These are phyloP conservation scores for Toxostoma redivivum DNA, from an alignment of 2,113 vertebrate species.

Conservation along the genomic window DNA sequence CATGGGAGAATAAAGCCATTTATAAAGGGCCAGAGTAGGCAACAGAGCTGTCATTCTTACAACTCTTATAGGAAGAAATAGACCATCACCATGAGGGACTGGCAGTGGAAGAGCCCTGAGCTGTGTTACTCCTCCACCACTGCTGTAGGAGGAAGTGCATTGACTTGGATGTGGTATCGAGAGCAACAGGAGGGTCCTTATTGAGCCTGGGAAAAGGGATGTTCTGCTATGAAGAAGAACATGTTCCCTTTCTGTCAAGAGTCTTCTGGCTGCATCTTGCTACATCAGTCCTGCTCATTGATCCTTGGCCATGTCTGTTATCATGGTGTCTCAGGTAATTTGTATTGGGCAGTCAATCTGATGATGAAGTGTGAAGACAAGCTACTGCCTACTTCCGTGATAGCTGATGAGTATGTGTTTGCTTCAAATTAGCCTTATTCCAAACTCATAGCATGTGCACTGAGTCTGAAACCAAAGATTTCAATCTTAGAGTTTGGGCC, in stretches of 20 bases:
- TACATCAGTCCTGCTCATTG: not conserved
- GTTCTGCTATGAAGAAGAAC: not conserved
- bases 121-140: fast-evolving
- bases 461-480: not conserved
- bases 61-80: not conserved
- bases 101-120: not conserved
- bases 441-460: not conserved
- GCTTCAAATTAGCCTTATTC: not conserved
- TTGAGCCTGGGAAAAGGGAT: not conserved
- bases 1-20: not conserved
- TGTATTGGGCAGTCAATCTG: not conserved
- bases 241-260: not conserved
- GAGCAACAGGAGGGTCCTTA: not conserved
- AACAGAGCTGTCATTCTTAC: not conserved
- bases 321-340: not conserved
- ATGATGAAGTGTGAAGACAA: not conserved
- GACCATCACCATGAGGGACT: not conserved
- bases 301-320: not conserved
- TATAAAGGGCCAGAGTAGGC: not conserved
- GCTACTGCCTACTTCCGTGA: not conserved
- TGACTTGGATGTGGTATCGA: not conserved
- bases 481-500: not conserved
- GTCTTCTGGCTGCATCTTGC: not conserved
- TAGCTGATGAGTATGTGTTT: not conserved
- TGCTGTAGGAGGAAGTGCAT: not conserved